Conservation (phyloP, 2,888 invertebrate genomes). For the Cantharis nigra region DNA sequence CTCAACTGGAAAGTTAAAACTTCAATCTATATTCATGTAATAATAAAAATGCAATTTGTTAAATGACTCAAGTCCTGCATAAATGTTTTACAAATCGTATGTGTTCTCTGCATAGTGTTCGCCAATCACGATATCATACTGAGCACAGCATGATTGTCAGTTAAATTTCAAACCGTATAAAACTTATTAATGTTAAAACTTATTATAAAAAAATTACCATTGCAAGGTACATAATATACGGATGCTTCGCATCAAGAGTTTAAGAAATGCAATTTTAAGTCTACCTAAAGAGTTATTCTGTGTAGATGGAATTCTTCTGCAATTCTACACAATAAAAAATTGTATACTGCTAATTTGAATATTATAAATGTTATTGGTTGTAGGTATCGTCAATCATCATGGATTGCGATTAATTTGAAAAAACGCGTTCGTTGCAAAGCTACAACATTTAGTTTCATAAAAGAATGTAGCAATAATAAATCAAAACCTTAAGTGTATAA, state of each 20-base stretch:
- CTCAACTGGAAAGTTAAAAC: not conserved
- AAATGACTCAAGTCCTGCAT: not conserved
- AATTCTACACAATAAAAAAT: not conserved
- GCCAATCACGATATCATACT: slow-evolving; percentile 18
- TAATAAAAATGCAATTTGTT: not conserved
- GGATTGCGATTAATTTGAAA: not conserved
- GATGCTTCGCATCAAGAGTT: not conserved
- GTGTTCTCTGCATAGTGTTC: slow-evolving; percentile 12
- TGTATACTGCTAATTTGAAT: not conserved
- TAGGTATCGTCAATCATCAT: not conserved
- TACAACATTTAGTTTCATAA: no score
- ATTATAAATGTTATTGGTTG: not conserved
- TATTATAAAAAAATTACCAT: not conserved
- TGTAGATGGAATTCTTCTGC: not conserved
- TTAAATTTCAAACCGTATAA: slow-evolving; percentile 20
- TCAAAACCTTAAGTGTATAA: no score
- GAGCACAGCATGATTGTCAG: slow-evolving; percentile 22
- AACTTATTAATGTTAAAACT: slow-evolving; percentile 3
- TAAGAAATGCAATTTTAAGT: not conserved
- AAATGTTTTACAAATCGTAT: not conserved
- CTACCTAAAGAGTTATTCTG: not conserved
- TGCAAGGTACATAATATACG: not conserved
- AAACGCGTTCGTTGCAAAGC: no score
- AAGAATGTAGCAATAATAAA: no score
- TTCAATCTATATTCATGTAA: not conserved